These are phyloP conservation scores for Heteractis magnifica DNA, from an alignment of 92 coral and sea anemone species.

Conservation along the genomic window DNA sequence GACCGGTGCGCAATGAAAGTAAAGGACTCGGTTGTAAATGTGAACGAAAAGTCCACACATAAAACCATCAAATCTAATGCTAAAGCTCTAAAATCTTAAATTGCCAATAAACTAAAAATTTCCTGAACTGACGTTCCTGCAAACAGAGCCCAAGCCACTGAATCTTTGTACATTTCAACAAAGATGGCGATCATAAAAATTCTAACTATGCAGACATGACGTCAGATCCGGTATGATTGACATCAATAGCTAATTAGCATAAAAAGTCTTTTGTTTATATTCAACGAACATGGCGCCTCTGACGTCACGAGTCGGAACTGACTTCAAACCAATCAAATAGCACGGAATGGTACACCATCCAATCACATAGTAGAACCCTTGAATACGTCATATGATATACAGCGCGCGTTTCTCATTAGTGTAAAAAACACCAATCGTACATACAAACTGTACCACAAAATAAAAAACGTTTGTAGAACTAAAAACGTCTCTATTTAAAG, in stretches of 20 bases:
- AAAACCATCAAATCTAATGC: slow-evolving; percentile 10
- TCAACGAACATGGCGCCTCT: no score
- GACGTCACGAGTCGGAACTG: no score
- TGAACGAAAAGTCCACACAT: background rate
- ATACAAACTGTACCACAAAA: no score
- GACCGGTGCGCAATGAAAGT: slow-evolving; percentile 75
- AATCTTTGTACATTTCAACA: background rate
- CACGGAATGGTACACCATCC: no score
- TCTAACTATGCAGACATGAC: background rate
- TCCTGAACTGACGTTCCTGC: background rate
- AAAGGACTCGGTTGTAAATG: slow-evolving; percentile 18
- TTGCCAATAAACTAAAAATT: background rate
- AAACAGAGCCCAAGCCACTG: background rate
- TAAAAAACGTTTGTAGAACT: no score
- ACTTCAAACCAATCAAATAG: no score
- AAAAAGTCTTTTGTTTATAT: no score
- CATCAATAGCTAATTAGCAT: background rate
- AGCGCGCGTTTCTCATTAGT: no score
- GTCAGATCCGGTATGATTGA: background rate
- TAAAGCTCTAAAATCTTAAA: background rate
- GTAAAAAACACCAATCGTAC: no score
- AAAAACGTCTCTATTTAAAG: no score
- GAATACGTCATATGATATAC: no score
- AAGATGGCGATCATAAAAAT: background rate
- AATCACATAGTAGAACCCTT: no score